These are phyloP conservation scores for Trichechus manatus DNA, from an alignment of 2,113 vertebrate species.

Conservation along the genomic window DNA sequence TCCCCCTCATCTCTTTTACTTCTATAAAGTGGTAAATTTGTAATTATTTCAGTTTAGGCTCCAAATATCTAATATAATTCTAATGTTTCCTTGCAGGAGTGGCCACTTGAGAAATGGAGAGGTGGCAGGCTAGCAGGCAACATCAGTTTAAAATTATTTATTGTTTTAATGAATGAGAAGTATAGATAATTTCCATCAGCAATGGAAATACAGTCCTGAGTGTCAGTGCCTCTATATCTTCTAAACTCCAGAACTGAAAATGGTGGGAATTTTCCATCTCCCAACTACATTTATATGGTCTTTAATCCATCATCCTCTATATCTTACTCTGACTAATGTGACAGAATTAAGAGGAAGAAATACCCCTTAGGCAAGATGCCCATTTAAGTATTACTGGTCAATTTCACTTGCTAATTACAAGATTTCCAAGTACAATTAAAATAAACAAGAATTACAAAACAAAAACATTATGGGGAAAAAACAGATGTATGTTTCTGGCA, in stretches of 20 bases:
- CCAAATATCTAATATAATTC: slow-evolving; percentile 43
- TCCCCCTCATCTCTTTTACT: neutral
- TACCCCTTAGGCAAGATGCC: neutral
- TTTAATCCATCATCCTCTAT: slow-evolving; percentile 10
- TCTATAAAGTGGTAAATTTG: slow-evolving; percentile 42
- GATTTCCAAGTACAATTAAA: neutral
- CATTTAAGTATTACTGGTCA: slow-evolving; percentile 26
- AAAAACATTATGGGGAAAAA: neutral
- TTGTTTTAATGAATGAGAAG: neutral
- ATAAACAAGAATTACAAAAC: neutral
- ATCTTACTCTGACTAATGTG: neutral
- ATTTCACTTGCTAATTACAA: slow-evolving; percentile 30
- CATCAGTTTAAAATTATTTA: neutral
- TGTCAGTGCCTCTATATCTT: neutral
- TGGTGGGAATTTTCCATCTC: neutral
- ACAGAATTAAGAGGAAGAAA: slow-evolving; percentile 21
- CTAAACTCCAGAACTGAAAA: slow-evolving; percentile 21
- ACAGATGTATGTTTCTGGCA: slow-evolving; percentile 17
- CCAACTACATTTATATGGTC: neutral
- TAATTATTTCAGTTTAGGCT: slow-evolving; percentile 57
- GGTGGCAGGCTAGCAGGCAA: slow-evolving; percentile 6
- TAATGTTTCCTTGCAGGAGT: slow-evolving; percentile 45
- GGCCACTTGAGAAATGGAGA: slow-evolving; percentile 31
- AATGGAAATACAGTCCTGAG: neutral
- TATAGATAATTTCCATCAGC: neutral